phyloP scores from a whole-genome alignment of 2,797 vertebrate genomes.

The Leptoclinus maculatus region DNA sequence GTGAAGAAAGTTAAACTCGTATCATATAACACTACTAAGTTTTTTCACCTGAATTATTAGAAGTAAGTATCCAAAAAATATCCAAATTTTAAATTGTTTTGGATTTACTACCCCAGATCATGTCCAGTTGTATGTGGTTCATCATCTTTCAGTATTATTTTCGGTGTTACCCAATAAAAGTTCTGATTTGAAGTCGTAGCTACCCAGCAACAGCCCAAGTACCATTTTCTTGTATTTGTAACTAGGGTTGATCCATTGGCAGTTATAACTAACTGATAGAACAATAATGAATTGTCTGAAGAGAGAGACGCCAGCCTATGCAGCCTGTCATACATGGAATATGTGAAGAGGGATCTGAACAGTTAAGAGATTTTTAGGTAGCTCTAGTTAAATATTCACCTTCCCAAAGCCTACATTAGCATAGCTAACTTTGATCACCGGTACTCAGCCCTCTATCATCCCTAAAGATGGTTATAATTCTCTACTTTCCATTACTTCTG shows the following conservation, averaged over 20 bases:
- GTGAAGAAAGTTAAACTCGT: neutral
- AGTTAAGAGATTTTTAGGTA: neutral
- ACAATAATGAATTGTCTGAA: neutral
- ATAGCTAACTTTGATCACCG: conserved; percentile 2
- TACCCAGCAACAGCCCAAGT: neutral
- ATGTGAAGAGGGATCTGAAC: neutral
- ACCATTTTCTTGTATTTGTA: neutral
- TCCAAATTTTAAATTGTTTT: neutral
- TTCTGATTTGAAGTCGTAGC: neutral
- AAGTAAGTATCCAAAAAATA: neutral
- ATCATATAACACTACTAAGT: neutral
- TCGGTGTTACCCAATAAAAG: neutral
- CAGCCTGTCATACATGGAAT: neutral
- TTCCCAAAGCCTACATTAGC: conserved; percentile 13
- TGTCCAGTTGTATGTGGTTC: neutral
- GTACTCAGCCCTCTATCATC: conserved; percentile 8
- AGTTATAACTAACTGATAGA: neutral
- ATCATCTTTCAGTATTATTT: neutral
- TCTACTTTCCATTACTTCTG: neutral
- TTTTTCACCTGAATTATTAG: neutral
- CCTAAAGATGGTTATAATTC: conserved; percentile 18
- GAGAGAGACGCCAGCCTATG: neutral
- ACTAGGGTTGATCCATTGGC: neutral
- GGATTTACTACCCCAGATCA: neutral
- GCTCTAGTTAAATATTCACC: conserved; percentile 2